Base-by-base conservation (phyloP, 2,113 vertebrate species). In the Dipodomys merriami region DNA sequence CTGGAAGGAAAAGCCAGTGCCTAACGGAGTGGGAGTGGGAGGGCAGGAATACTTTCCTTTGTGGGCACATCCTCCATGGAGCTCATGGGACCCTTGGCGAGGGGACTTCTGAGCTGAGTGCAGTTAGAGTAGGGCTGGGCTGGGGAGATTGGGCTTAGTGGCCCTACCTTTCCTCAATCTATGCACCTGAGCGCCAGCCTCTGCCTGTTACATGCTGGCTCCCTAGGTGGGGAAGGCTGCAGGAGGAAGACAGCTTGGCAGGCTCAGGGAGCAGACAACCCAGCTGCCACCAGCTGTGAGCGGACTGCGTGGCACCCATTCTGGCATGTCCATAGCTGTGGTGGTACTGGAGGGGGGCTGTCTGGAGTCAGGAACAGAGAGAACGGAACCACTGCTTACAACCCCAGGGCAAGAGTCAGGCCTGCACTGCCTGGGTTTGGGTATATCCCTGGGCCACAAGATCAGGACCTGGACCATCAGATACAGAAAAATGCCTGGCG, bases 401-500 rank as follows among this genome's bases (percentile, higher is more conserved):
- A 3, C 49, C 76, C 30, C 3, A 4, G 33, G 39, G 57, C 7
- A 22, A 33, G 53, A 46, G 76, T 83, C 23, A 30, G 79, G 19
- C n/a, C 25, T 83, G 39, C 39, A 0, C 39, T 6, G 29, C 79
- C 65, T 62, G 71, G 65, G 44, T 74, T 6, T 18, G 0, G 29
- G 57, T 68, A 46, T 67, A 69, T 73, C 76, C 82, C 20, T 6
- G 71, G 22, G 30, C 74, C 5, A 13, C 49, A 71, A 18, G 65
- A 85, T 60, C 10, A 25, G 53, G 69, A 33, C 57, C 53, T 69
- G 74, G 68, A 89, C 93, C 49, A 62, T 97, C 76, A 92, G 88
- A 91, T 90, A 88, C 0, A 23, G 78, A 90, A 89, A 88, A 95
- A 62, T 91, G 65, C 71, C 86, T 74, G 91, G 93, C 94, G 84